Conservation (phyloP, 1,140 invertebrate species). For the Berghia stephanieae region DNA sequence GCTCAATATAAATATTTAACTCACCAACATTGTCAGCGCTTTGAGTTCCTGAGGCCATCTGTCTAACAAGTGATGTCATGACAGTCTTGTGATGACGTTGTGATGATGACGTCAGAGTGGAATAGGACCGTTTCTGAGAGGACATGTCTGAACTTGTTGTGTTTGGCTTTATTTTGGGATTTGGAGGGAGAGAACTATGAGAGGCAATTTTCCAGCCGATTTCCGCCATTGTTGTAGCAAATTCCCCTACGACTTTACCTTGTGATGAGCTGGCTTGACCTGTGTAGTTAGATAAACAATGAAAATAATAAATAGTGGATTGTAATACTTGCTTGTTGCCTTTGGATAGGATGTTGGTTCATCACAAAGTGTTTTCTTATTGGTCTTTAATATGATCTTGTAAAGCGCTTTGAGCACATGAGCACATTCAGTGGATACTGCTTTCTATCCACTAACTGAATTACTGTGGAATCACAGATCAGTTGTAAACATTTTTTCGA, state of each 20-base stretch:
- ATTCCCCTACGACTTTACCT: constrained; percentile 51
- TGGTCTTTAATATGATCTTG: background rate
- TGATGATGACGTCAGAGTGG: constrained; percentile 35
- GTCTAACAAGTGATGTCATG: constrained; percentile 27
- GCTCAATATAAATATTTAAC: background rate
- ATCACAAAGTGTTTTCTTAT: background rate
- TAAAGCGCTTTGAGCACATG: background rate
- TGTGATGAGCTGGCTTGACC: constrained; percentile 63
- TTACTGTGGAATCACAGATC: background rate
- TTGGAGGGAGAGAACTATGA: constrained; percentile 41
- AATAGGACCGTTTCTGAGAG: constrained; percentile 37
- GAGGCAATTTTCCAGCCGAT: constrained; percentile 58
- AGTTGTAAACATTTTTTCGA: too few species aligned
- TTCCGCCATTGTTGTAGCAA: constrained; percentile 57
- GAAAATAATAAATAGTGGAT: background rate
- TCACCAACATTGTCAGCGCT: constrained; percentile 15
- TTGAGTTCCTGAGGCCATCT: constrained; percentile 15
- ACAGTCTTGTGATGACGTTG: constrained; percentile 12
- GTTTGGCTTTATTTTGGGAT: background rate
- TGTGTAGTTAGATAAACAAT: constrained; percentile 27
- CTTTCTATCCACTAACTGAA: background rate
- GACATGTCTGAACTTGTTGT: background rate
- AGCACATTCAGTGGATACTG: background rate
- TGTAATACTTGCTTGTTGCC: too few species aligned
- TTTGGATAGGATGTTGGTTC: too few species aligned